Percentiles rank a stretch among this genome's conserved stretches.
Evolutionary conservation across 2,113 vertebrate species (phyloP).

Genomic region (Copsychus sechellarum): DNA sequence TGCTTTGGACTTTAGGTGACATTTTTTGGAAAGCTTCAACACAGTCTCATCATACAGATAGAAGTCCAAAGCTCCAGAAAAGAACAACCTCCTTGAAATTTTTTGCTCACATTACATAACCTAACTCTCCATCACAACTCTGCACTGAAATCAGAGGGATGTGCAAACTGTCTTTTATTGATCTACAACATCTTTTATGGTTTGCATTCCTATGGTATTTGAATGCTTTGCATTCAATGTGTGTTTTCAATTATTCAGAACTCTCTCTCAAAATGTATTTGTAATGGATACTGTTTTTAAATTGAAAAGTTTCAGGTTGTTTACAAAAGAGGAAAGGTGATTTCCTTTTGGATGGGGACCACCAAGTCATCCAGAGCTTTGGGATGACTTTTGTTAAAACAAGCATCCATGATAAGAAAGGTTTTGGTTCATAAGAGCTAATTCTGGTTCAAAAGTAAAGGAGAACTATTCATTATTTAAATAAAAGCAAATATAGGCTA

Average conservation of each 20-base stretch:
- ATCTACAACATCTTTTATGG: background rate
- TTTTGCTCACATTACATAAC: background rate
- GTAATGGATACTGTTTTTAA: background rate
- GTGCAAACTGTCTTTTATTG: background rate
- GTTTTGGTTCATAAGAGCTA: background rate
- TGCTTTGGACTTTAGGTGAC: background rate
- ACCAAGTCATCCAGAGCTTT: background rate
- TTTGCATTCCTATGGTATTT: background rate
- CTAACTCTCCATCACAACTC: background rate
- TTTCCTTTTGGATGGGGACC: background rate
- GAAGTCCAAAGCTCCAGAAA: background rate
- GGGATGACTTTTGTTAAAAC: background rate
- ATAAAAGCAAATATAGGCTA: background rate
- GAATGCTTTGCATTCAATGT: background rate
- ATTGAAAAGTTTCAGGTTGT: background rate
- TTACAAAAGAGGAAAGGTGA: background rate
- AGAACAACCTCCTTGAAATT: background rate
- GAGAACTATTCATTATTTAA: background rate
- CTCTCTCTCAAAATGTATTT: background rate
- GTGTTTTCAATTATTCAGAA: background rate
- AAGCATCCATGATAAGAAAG: background rate
- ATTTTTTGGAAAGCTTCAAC: background rate
- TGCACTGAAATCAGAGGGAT: background rate
- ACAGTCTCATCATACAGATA: background rate
- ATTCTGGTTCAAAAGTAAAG: background rate